A percentile compares a stretch with the other conserved stretches of the same genome.
Conservation (phyloP, 2,113 vertebrate species). For the Alethe castanea region DNA sequence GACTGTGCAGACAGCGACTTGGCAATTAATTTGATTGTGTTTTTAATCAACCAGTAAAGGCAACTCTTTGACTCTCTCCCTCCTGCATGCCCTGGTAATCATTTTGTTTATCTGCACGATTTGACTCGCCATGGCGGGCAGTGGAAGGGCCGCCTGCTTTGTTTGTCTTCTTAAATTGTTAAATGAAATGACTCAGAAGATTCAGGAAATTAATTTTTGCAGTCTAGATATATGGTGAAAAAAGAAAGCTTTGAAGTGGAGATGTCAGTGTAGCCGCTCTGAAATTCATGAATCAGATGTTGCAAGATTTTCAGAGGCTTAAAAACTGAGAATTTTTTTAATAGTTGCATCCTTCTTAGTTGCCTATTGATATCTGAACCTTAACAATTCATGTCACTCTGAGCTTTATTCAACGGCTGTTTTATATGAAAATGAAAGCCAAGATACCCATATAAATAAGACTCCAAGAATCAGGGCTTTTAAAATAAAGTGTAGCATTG, state of each 20-base stretch:
- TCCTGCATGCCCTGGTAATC: conserved; percentile 29
- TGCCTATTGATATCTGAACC: conserved; percentile 36
- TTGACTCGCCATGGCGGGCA: background rate
- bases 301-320: background rate
- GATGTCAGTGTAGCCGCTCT: conserved; percentile 4
- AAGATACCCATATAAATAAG: background rate
- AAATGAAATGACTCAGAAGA: conserved; percentile 57
- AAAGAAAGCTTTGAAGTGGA: conserved; percentile 37
- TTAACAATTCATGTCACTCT: conserved; percentile 10
- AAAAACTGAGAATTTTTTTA: background rate
- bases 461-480: background rate
- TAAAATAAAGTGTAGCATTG: background rate
- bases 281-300: conserved; percentile 13
- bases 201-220: conserved; percentile 65
- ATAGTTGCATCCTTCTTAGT: conserved; percentile 13
- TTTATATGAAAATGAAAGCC: conserved; percentile 40
- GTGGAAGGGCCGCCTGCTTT: background rate
- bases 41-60: conserved; percentile 3
- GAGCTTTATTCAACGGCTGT: background rate
- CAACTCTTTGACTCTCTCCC: conserved; percentile 8
- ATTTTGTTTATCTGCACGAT: conserved; percentile 40
- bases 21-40: background rate
- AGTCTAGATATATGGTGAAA: background rate
- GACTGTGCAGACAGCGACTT: background rate
- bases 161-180: conserved; percentile 39